A percentile compares a stretch with the other conserved stretches of the same genome.
Evolutionary conservation across 2,888 invertebrate genomes (phyloP).

Genomic region (Cordilura impudica): DNA sequence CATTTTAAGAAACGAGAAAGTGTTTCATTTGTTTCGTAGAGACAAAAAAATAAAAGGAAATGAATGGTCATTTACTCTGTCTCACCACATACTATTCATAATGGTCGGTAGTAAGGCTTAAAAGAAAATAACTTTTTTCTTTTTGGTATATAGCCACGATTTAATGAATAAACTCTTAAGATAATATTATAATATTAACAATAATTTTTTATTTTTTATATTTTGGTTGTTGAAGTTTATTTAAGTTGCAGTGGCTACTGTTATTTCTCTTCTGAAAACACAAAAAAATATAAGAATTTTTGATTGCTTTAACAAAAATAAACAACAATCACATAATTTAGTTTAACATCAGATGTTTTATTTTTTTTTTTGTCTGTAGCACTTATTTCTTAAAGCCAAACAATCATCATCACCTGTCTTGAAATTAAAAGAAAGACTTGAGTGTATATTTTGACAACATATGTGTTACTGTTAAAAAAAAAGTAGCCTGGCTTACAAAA

Average conservation of each 20-base stretch:
- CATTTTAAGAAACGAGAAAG: constrained; percentile 32
- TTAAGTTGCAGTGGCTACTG: constrained; percentile 48
- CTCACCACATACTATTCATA: neutral
- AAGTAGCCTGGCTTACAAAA: constrained; percentile 45
- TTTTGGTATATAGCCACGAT: constrained; percentile 24
- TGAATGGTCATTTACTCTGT: constrained; percentile 13
- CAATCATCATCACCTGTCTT: constrained; percentile 55
- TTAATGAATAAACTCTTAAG: constrained; percentile 9
- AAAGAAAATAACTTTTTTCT: neutral
- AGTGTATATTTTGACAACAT: constrained; percentile 40
- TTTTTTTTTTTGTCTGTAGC: constrained; percentile 3
- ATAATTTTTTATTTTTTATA: constrained; percentile 25
- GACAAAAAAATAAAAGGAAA: constrained; percentile 7
- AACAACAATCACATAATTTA: constrained; percentile 46
- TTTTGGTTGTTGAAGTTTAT: neutral
- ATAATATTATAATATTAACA: constrained; percentile 46
- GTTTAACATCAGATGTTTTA: constrained; percentile 42
- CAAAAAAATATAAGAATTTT: constrained; percentile 7
- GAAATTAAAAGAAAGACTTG: constrained; percentile 26
- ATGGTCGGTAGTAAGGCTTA: neutral
- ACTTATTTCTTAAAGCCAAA: constrained; percentile 42
- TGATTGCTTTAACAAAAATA: constrained; percentile 52
- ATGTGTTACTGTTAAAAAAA: constrained; percentile 20
- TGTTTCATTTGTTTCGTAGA: constrained; percentile 27
- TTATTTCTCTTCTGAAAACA: constrained; percentile 23